phyloP scores from a whole-genome alignment of 2,888 invertebrate genomes.

The Nephrotoma appendiculata region DNA sequence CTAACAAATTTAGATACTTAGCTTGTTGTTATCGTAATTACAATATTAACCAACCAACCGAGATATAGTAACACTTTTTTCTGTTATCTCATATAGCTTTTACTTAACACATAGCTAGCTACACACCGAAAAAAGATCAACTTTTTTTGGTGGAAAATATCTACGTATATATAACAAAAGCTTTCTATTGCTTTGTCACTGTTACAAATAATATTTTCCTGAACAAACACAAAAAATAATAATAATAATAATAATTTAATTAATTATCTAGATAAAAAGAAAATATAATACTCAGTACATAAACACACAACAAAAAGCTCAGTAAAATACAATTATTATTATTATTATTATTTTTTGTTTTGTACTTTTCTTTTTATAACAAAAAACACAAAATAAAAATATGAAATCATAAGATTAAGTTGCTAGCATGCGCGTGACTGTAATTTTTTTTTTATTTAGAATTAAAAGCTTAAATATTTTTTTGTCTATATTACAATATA shows the following conservation, averaged over 20 bases:
- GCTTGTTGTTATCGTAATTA: neutral
- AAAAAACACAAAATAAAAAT: neutral
- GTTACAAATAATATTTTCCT: neutral
- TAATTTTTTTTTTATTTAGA: neutral
- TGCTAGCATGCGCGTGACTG: constrained; percentile 13
- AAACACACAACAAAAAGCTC: neutral
- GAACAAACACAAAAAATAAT: neutral
- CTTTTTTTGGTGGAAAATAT: neutral
- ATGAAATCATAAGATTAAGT: constrained; percentile 10
- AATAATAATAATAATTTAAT: neutral
- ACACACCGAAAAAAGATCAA: neutral
- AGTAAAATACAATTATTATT: neutral
- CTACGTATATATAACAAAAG: neutral
- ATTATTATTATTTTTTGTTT: constrained; percentile 10
- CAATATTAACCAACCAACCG: neutral
- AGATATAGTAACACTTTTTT: neutral
- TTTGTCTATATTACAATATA: neutral
- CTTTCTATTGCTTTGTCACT: neutral
- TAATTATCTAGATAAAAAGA: neutral
- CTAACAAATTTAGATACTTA: neutral
- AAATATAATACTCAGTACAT: neutral
- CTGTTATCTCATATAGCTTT: neutral
- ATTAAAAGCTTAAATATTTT: neutral
- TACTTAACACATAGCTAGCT: neutral
- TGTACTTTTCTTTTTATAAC: constrained; percentile 10